These are phyloP conservation scores for Coccyzus lansbergi DNA, from an alignment of 2,797 vertebrate genomes.

Conservation along the genomic window DNA sequence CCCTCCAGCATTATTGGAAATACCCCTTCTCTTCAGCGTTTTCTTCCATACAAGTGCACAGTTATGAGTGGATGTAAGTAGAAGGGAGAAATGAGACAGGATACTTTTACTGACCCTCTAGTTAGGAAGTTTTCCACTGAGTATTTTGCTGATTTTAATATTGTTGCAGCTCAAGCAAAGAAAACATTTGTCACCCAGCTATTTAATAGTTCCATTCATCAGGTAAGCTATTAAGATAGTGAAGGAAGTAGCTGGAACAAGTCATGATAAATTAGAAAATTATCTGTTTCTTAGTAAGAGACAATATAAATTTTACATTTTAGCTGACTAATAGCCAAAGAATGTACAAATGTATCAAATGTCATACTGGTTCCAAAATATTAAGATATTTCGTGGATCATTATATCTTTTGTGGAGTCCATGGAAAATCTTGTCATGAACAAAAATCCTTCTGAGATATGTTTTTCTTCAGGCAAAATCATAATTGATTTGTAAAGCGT, in stretches of 20 bases:
- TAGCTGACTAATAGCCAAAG: background rate
- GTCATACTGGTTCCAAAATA: slow-evolving; percentile 13
- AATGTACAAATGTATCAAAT: slow-evolving; percentile 10
- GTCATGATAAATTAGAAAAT: background rate
- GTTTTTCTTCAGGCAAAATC: slow-evolving; percentile 16
- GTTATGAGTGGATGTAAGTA: background rate
- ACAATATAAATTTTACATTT: background rate
- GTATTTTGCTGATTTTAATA: background rate
- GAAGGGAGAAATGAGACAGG: background rate
- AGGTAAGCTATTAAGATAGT: background rate
- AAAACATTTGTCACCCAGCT: background rate
- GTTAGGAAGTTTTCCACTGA: background rate
- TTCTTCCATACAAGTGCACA: background rate
- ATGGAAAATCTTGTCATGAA: slow-evolving; percentile 1
- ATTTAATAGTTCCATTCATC: background rate
- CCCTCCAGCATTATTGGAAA: background rate
- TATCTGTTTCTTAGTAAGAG: background rate
- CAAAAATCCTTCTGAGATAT: slow-evolving; percentile 30
- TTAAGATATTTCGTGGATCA: slow-evolving; percentile 38
- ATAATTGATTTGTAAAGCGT: slow-evolving; percentile 41
- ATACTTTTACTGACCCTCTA: background rate
- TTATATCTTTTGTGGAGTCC: slow-evolving; percentile 4
- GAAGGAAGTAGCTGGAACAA: background rate
- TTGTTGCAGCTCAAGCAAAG: background rate
- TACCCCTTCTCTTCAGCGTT: background rate